These are phyloP conservation scores for Dryobotodes eremita DNA, from an alignment of 2,888 invertebrate genomes.

Conservation along the genomic window DNA sequence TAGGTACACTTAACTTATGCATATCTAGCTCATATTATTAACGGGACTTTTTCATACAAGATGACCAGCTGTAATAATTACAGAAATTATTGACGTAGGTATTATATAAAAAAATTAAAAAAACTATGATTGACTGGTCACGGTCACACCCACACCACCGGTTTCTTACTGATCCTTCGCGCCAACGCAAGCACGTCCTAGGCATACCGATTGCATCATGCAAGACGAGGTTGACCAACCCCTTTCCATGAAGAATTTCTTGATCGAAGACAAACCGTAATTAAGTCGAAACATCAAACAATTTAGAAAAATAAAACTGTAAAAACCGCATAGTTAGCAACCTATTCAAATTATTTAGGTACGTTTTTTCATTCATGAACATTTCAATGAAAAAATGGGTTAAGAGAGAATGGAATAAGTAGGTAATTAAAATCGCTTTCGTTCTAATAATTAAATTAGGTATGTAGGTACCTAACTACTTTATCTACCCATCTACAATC, in stretches of 20 bases:
- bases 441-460: not conserved
- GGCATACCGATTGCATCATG: not conserved
- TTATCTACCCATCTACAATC: not conserved
- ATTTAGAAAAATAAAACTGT: not conserved
- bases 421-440: not conserved
- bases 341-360: not conserved
- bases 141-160: not conserved
- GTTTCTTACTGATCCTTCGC: too few species aligned
- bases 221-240: not conserved
- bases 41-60: slow-evolving; percentile 21
- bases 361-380: not conserved
- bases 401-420: not conserved
- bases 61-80: not conserved
- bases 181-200: not conserved
- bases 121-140: not conserved
- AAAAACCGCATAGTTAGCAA: not conserved
- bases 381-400: not conserved
- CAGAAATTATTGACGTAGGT: not conserved
- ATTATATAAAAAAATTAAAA: too few species aligned
- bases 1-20: not conserved
- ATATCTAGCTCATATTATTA: not conserved
- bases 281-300: not conserved
- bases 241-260: not conserved
- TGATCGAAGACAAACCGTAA: not conserved
- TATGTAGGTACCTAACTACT: too few species aligned